Conservation (phyloP, 2,113 vertebrate genomes). For the Acinonyx jubatus region DNA sequence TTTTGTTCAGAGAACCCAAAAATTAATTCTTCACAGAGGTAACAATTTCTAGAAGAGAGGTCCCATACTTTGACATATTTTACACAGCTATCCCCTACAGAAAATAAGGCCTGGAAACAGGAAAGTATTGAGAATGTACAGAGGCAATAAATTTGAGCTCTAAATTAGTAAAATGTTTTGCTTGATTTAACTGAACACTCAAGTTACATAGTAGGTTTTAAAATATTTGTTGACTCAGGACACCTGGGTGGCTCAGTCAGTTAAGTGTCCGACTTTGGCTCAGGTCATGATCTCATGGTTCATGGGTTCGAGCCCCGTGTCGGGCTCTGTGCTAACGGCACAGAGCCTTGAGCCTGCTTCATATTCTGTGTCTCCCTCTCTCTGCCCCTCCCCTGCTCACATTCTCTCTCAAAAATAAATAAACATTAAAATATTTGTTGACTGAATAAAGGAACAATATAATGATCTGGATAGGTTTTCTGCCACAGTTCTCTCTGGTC, state of each 20-base stretch:
- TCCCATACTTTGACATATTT: neutral
- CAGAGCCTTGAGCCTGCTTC: no score
- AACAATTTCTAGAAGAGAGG: neutral
- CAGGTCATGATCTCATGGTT: no score
- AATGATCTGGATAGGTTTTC: neutral
- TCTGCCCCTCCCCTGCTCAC: no score
- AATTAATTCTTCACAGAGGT: constrained; percentile 33
- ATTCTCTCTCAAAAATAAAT: no score
- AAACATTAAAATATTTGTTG: constrained; percentile 1
- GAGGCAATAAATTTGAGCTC: constrained; percentile 20
- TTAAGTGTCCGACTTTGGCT: no score
- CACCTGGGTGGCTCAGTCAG: no score
- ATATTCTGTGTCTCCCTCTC: no score
- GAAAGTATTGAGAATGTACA: neutral
- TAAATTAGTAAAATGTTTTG: constrained; percentile 4
- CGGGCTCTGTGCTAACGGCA: no score
- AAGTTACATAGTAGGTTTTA: neutral
- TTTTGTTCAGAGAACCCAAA: constrained; percentile 38
- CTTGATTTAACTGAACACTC: constrained; percentile 4
- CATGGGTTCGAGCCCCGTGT: no score
- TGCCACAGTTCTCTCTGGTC: neutral
- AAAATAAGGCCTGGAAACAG: constrained; percentile 24
- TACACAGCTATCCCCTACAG: neutral
- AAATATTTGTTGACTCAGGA: neutral
- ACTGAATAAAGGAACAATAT: constrained; percentile 15